Percentiles rank a stretch among this genome's conserved stretches.
These are phyloP conservation scores for Xylophagus ater DNA, from an alignment of 2,888 invertebrate genomes.

Conservation along the genomic window DNA sequence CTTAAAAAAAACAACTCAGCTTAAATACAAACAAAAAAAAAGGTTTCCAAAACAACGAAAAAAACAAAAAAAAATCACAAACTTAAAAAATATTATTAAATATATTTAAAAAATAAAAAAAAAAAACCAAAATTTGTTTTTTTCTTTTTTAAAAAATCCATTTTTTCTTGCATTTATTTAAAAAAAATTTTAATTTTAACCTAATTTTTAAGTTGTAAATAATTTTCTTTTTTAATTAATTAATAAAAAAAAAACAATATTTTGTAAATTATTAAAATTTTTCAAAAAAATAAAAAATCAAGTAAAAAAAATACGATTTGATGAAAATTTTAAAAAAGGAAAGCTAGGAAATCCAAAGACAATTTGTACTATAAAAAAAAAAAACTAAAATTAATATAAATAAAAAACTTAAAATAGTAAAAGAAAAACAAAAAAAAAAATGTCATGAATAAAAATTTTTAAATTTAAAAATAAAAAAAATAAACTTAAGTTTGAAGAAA, in stretches of 20 bases:
- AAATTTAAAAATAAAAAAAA: constrained; percentile 2
- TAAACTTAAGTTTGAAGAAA: constrained; percentile 14
- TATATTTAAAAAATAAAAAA: too few species aligned
- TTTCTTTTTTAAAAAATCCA: too few species aligned
- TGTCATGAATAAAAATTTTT: background rate
- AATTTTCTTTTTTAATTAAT: background rate
- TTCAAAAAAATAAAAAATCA: constrained; percentile 8
- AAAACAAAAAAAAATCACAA: constrained; percentile 7
- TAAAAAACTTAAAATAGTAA: too few species aligned
- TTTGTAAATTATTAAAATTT: constrained; percentile 14
- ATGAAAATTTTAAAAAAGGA: constrained; percentile 9
- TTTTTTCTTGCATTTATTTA: constrained; percentile 18
- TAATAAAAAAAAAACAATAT: constrained; percentile 10
- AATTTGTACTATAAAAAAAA: constrained; percentile 12
- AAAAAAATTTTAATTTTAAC: constrained; percentile 2
- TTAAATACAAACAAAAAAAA: constrained; percentile 13
- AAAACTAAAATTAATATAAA: constrained; percentile 5
- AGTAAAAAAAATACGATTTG: background rate
- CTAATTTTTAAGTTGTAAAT: constrained; percentile 4
- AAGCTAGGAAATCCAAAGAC: constrained; percentile 23
- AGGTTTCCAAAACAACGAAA: constrained; percentile 24
- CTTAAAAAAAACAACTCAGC: constrained; percentile 12
- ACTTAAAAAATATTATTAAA: constrained; percentile 11
- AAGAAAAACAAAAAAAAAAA: too few species aligned
- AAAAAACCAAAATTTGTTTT: too few species aligned